These are phyloP conservation scores for Mylabris sibirica DNA, from an alignment of 2,888 invertebrate species.

Conservation along the genomic window DNA sequence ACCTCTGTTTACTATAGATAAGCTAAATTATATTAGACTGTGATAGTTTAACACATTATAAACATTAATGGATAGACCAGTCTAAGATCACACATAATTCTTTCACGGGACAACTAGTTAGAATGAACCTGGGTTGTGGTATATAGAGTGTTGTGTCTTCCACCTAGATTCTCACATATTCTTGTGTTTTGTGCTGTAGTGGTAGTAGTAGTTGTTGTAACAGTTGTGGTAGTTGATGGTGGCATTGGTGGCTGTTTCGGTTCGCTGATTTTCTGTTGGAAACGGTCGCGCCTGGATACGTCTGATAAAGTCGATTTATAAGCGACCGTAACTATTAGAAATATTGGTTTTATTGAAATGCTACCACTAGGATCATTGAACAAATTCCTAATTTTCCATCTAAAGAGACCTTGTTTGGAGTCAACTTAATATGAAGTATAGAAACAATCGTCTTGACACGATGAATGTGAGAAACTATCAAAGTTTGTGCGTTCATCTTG, in stretches of 20 bases:
- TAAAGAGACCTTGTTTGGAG: background rate
- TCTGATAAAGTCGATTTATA: slow-evolving; percentile 31
- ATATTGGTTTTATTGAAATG: slow-evolving; percentile 36
- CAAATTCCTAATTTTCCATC: slow-evolving; percentile 29
- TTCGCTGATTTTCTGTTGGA: slow-evolving; percentile 24
- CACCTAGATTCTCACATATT: slow-evolving; percentile 2
- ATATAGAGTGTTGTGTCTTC: background rate
- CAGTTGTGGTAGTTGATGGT: background rate
- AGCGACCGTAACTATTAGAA: slow-evolving; percentile 25
- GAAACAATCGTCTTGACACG: background rate
- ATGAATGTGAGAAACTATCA: background rate
- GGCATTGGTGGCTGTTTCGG: slow-evolving; percentile 22
- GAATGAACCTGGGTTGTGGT: slow-evolving; percentile 30
- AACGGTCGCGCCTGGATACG: slow-evolving; percentile 30
- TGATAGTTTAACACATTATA: background rate
- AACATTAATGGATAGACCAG: slow-evolving; percentile 2
- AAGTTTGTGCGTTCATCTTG: background rate
- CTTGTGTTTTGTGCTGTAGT: background rate
- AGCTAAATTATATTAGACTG: background rate
- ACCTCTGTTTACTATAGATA: background rate
- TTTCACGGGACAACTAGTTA: slow-evolving; percentile 34
- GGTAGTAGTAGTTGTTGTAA: background rate
- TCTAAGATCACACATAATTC: slow-evolving; percentile 37
- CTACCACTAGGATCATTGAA: slow-evolving; percentile 27
- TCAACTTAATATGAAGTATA: background rate